Base-by-base conservation (phyloP, 2,888 invertebrate species). In the Tetheella fluctuosa region DNA sequence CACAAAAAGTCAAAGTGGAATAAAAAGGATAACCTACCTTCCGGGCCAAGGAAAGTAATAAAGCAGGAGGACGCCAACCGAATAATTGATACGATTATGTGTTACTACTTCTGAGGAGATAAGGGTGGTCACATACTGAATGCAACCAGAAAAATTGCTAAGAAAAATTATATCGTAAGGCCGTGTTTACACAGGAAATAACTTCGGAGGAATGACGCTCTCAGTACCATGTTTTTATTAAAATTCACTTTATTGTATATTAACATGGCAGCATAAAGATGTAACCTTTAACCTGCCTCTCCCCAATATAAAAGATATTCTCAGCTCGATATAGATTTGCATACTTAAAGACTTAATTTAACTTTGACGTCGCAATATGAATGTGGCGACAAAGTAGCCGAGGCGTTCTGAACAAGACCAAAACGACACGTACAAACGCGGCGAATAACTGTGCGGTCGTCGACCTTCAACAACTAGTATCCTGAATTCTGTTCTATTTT, bases 71-170 rank as follows among this genome's bases (percentile, higher is more conserved):
- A 90, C 86, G 85, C 87, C 85, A 85, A 83, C 84, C 89, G 90
- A 90, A 91, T 91, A 91, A 91, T 91, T 90, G 89, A 91, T 91
- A 89, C 88, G 85, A 87, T 90, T 90, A 89, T 89, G 86, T 88
- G 87, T 85, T 85, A 85, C 85, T 79, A 83, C 83, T 84, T 76
- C 77, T 68, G 71, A 72, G 61, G 67, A 76, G 69, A 76, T 79
- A 77, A 79, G 74, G 80, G 72, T 67, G 65, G 62, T 48, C 70
- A 57, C 73, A 76, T 64, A 83, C 70, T 70, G 71, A 28, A 65
- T 17, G 58, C 58, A 59, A 59, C 17, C 52, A 57, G 57, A 53
- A 53, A 23, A 53, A 53, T 53, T 28, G 25, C n/a, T 10, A 10
- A 8, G 20, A 48, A 20, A 10, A 20, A 20, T 10, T 48, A 10